phyloP scores from a whole-genome alignment of 1,140 invertebrate species.

The Macrobrachium rosenbergii region DNA sequence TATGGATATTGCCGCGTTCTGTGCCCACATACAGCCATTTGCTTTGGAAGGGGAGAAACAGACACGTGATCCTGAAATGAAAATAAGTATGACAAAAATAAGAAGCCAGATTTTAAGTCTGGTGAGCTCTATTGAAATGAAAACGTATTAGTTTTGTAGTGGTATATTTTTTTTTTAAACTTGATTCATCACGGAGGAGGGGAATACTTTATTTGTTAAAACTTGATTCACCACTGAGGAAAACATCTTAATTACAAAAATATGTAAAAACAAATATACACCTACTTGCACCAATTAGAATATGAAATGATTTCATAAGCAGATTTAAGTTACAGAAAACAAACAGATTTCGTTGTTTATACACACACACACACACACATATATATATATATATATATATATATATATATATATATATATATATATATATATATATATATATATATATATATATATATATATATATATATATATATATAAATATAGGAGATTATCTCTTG shows the following conservation, averaged over 20 bases:
- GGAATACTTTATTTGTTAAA: too few relatives aligned
- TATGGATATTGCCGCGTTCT: conserved; percentile 96
- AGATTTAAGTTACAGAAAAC: too few relatives aligned
- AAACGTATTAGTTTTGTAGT: neutral
- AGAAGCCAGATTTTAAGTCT: neutral
- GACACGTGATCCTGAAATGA: conserved; percentile 86
- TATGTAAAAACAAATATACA: too few relatives aligned
- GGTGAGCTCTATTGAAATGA: neutral
- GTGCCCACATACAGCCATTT: conserved; percentile 99
- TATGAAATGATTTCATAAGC: too few relatives aligned
- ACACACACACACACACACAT: neutral
- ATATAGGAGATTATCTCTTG: too few relatives aligned
- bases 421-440: neutral
- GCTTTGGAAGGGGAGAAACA: conserved; percentile 94
- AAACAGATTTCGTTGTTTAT: too few relatives aligned
- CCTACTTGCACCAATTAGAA: too few relatives aligned
- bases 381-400: neutral
- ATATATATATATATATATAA: neutral
- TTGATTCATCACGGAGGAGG: too few relatives aligned
- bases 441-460: conserved; percentile 18
- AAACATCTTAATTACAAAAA: too few relatives aligned
- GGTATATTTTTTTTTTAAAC: too few relatives aligned
- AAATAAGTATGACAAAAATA: neutral
- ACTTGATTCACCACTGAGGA: too few relatives aligned
- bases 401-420: neutral